These are phyloP conservation scores for Tiphia femorata DNA, from an alignment of 2,888 invertebrate genomes.

Conservation along the genomic window DNA sequence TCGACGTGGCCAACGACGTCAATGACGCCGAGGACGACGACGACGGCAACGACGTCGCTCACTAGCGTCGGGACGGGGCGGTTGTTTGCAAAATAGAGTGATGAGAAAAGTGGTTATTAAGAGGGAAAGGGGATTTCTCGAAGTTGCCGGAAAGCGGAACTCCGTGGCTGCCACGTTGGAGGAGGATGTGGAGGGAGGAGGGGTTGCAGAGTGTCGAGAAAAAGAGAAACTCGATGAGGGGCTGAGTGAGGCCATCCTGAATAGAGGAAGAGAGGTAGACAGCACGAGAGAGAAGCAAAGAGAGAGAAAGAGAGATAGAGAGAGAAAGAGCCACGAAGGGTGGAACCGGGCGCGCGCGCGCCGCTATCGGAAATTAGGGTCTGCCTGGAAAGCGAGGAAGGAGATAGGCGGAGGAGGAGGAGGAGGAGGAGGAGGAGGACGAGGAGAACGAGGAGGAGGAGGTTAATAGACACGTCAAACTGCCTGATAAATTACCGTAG, in stretches of 20 bases:
- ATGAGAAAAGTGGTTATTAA: slow-evolving; percentile 45
- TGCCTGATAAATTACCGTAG: slow-evolving; percentile 41
- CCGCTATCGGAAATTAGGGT: slow-evolving; percentile 44
- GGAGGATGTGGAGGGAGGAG: no score
- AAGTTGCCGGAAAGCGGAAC: slow-evolving; percentile 17
- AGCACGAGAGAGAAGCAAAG: background rate
- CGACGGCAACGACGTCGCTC: no score
- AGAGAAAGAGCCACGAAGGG: background rate
- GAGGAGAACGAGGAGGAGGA: slow-evolving; percentile 23
- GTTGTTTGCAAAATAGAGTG: slow-evolving; percentile 22
- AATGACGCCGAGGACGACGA: no score
- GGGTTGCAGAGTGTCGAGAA: no score
- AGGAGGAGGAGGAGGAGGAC: background rate
- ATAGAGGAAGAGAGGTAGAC: background rate
- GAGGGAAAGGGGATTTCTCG: slow-evolving; percentile 29
- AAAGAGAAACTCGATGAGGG: background rate
- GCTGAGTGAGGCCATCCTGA: no score
- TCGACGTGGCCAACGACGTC: no score
- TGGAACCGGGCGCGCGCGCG: background rate
- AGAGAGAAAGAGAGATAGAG: background rate
- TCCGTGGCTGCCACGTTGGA: no score
- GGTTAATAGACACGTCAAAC: slow-evolving; percentile 53
- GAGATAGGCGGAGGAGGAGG: background rate
- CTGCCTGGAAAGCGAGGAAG: no score
- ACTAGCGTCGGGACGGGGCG: no score